Evolutionary conservation across 2,888 invertebrate genomes (phyloP).

Genomic region (Noctua comes): DNA sequence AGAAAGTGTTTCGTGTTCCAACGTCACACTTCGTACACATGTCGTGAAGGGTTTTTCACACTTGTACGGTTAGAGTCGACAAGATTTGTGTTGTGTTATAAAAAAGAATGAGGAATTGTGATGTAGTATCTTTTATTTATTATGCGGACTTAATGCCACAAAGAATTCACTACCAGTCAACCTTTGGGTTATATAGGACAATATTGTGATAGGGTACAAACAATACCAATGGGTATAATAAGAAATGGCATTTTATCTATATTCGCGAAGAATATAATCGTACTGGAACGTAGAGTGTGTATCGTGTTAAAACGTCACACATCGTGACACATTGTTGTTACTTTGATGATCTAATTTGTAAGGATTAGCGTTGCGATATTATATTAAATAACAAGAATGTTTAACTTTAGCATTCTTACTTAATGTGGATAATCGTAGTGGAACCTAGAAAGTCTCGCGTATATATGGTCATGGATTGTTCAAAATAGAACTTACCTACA

Average conservation of each 20-base stretch:
- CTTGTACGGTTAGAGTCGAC: conserved; percentile 2
- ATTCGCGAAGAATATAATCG: not conserved
- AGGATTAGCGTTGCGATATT: not conserved
- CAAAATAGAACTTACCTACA: not conserved
- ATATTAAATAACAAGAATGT: not conserved
- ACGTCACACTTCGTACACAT: conserved; percentile 53
- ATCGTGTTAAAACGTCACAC: not conserved
- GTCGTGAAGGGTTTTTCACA: conserved; percentile 29
- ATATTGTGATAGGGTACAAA: too few relatives aligned
- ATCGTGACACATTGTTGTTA: not conserved
- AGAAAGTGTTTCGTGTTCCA: conserved; percentile 67
- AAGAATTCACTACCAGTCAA: too few relatives aligned
- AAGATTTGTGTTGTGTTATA: not conserved
- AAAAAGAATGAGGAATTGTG: not conserved
- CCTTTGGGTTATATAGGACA: too few relatives aligned
- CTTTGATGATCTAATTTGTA: not conserved
- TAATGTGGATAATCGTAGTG: not conserved
- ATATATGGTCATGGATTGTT: conserved; percentile 42
- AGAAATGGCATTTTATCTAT: not conserved
- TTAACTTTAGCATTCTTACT: not conserved
- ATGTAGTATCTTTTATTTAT: too few relatives aligned
- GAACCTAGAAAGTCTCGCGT: conserved; percentile 65
- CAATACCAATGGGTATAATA: too few relatives aligned
- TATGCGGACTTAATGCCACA: too few relatives aligned
- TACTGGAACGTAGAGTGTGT: not conserved